Evolutionary conservation across 2,113 vertebrate species (phyloP), one percentile per base, ranked within the genome.

Genomic region (Tetraodon nigroviridis): DNA sequence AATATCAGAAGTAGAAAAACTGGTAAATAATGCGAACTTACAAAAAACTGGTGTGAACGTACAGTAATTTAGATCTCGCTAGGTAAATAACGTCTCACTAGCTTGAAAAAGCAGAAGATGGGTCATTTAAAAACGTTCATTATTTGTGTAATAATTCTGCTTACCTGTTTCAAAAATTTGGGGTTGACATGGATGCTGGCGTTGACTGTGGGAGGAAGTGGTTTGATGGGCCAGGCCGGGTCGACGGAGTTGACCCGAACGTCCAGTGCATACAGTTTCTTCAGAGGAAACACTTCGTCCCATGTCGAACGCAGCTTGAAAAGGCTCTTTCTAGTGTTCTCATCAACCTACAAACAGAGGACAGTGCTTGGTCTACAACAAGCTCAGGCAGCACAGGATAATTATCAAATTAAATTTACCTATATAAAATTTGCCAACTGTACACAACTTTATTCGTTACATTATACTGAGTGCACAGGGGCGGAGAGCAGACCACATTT

Each of bases 161-260:
- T 92, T 92, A 99, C 97, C 94, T 93, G 94, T 79, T 97, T 98
- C 81, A 99, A 88, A 88, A 99, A 98, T 87, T 94, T 96, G 71
- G 96, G 97, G 90, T 99, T 99, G 89, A 98, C 95, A 72, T 98
- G 97, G 86, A 99, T 99, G 89, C 95, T 98, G 89, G 95, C 93
- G 82, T 96, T 97, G 88, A 95, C 92, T 78, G 93, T 95, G 79
- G 93, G 93, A 69, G 95, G 95, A 44, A 97, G 90, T 79, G 94
- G 94, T 82, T 98, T 98, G 90, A 99, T 94, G 59, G 97, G 97
- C 97, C 97, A 99, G 51, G 97, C 97, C 77, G 95, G 93, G 92
- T 99, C 97, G 91, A 94, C 54, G 0, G 93, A 91, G 89, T 98
- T 97, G 83, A 99, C 96, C 87, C 92, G 90, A 47, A 95, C 92